Base-by-base conservation (phyloP, 2,888 invertebrate genomes). In the Mellilla xanthometata region DNA sequence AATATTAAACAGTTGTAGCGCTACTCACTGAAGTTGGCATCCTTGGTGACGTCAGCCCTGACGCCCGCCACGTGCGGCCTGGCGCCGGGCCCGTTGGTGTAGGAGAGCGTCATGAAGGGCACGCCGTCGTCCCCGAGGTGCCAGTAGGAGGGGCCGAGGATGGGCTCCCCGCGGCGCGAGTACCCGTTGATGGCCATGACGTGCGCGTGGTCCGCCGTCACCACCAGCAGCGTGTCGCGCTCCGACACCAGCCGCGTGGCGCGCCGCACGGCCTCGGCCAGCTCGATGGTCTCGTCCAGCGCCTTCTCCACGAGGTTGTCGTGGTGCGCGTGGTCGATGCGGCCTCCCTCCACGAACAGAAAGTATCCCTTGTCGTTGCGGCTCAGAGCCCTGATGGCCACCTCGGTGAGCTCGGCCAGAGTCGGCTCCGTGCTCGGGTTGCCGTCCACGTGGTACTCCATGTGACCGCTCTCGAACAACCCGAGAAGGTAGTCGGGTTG, bases 191-290 rank as follows among this genome's bases (percentile, higher is more conserved):
- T 81, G 15, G 91, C 86, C 90, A 95, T 91, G 0, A 93, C 92
- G 72, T 95, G 95, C 0, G 94, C 91, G 71, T 95, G 95, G 79
- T 95, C 95, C 0, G 95, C 90, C 0, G 95, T 94, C 12, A 95
- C 95, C 11, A 96, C 91, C n/a, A 96, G 90, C 27, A 97, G 81
- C 0, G 96, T 95, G 49, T 96, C 95, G 0, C 92, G 82, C 11
- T 83, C 82, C 26, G 78, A 44, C 11, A 82, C 60, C 44, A 81
- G 72, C 38, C 53, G 61, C 10, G 84, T 60, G 1, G 95, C 81
- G 26, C 72, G 72, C 30, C 48, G 56, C 29, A 93, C 87, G 12
- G 95, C 93, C n/a, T 83, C 78, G 50, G 92, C 91, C 58, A 95
- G 82, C 63, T 93, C 92, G 0, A 94, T 73, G 0, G 94, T 93